Conservation (phyloP, 2,113 vertebrate genomes). For the Misgurnus mizolepis region DNA sequence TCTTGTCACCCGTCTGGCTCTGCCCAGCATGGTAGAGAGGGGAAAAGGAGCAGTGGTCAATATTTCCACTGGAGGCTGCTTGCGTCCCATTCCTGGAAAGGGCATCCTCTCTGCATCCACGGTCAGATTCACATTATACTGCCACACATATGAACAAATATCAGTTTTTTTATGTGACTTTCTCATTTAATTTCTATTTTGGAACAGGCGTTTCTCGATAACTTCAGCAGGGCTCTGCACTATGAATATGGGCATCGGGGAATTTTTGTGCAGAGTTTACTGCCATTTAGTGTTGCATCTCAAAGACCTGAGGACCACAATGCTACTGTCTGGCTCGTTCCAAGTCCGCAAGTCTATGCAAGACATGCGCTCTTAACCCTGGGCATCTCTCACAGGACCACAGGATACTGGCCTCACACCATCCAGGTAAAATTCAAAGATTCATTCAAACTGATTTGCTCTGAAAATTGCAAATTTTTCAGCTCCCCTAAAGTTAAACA, state of each 20-base stretch:
- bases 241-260: slow-evolving; percentile 85
- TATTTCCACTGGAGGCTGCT: slow-evolving; percentile 77
- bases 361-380: slow-evolving; percentile 89
- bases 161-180: neutral
- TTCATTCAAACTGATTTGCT: neutral
- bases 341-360: slow-evolving; percentile 84
- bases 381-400: slow-evolving; percentile 86
- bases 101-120: slow-evolving; percentile 78
- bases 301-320: neutral
- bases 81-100: slow-evolving; percentile 74
- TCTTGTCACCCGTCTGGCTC: slow-evolving; percentile 82
- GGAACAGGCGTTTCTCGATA: slow-evolving; percentile 85
- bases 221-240: slow-evolving; percentile 86
- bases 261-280: slow-evolving; percentile 91
- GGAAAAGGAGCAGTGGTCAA: slow-evolving; percentile 89
- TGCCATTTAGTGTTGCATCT: slow-evolving; percentile 73
- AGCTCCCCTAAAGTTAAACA: no score
- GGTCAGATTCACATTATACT: slow-evolving; percentile 69
- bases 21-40: slow-evolving; percentile 88
- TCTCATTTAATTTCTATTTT: slow-evolving; percentile 5
- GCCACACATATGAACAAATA: neutral
- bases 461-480: neutral
- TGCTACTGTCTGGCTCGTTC: slow-evolving; percentile 68
- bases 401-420: slow-evolving; percentile 93
- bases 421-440: slow-evolving; percentile 78